Conservation (phyloP, 2,113 vertebrate species). For the Myiozetetes cayanensis region DNA sequence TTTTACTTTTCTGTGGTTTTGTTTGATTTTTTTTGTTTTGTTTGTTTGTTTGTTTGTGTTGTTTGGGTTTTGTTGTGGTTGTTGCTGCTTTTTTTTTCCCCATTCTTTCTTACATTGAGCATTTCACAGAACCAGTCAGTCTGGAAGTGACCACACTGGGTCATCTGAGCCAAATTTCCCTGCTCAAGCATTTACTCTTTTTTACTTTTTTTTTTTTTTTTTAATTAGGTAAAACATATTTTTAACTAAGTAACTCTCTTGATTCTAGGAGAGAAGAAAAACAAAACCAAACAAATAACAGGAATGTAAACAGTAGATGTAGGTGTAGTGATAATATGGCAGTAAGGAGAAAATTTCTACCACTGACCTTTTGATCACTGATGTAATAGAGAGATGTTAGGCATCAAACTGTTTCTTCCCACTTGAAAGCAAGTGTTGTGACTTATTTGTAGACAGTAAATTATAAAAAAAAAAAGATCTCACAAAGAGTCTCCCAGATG, state of each 20-base stretch:
- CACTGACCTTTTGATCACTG: not conserved
- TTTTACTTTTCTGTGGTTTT: not conserved
- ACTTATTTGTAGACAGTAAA: not conserved
- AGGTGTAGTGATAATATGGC: rapidly evolving
- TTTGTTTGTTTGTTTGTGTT: too few relatives aligned
- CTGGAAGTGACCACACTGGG: too few relatives aligned
- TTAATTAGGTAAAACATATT: not conserved
- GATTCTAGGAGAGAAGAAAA: not conserved
- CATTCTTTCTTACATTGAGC: not conserved
- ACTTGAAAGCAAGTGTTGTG: not conserved
- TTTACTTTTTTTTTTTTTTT: too few relatives aligned
- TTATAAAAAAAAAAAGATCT: not conserved
- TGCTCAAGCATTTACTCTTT: not conserved
- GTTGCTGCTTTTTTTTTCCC: too few relatives aligned
- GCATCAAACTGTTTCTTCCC: not conserved
- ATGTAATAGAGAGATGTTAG: not conserved
- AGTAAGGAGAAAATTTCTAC: not conserved
- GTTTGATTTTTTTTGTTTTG: too few relatives aligned
- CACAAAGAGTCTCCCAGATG: not conserved
- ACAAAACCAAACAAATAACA: not conserved
- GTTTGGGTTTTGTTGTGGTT: too few relatives aligned
- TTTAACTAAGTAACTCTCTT: not conserved
- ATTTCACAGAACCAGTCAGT: rapidly evolving
- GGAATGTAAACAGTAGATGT: not conserved
- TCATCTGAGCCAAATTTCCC: not conserved